Evolutionary conservation across 64 coral and sea anemone species (phyloP), one percentile per base, ranked within the genome.

Genomic region (Astreopora myriophthalma): DNA sequence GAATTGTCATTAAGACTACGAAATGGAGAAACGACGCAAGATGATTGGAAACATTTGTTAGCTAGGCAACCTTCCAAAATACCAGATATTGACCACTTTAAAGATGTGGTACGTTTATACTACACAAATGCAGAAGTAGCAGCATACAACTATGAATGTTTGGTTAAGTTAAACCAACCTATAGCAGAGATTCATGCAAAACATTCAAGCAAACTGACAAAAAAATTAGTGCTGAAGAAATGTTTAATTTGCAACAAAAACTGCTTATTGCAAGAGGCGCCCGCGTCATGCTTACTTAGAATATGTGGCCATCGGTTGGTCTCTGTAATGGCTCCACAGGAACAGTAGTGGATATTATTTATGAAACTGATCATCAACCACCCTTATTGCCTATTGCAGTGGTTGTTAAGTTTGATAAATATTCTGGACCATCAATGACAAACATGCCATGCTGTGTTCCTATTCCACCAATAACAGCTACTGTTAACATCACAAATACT

Each of bases 311-410:
- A 71, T 79, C 75, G n/a, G 83, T 79, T 55, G 92, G 60, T 73
- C 61, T 93, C 44, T 92, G 90, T 52, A 92, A 92, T 86, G 73
- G 92, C 34, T 61, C 83, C 40, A 87, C 66, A 79, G 91, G 91
- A 65, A 68, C 81, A 48, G 83, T 87, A 66, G 57, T 88, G 23
- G 92, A 93, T 68, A 93, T 93, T 69, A 93, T 93, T 72, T 93
- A 71, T 81, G 34, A 75, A 2, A 25, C 85, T 61, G 70, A 88
- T 57, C 76, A 91, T 30, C 33, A 58, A 31, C 89, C 89, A 84
- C 89, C 89, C 8, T 13, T 12, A 38, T 30, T 90, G 12, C 74
- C 74, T 20, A 69, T 90, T 61, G 74, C 88, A 66, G 76, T 91
- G 22, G 64, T 91, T 48, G 88, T 90, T 13, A 82, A 84, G 48